Percentiles rank a stretch among this genome's conserved stretches.
These are phyloP conservation scores for Eubasilissa splendida DNA, from an alignment of 2,888 invertebrate genomes.

Conservation along the genomic window DNA sequence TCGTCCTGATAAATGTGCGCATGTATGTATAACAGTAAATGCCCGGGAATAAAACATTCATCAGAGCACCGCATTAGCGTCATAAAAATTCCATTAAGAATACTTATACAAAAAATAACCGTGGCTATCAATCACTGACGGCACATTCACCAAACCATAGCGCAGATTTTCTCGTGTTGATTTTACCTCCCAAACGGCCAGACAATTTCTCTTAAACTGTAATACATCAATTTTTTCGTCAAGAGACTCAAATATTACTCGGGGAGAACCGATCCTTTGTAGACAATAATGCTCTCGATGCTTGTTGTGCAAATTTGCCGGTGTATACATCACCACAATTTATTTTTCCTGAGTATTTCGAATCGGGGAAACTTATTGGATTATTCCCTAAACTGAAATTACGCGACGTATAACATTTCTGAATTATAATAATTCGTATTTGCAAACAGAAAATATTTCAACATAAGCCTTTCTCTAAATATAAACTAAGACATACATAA, in stretches of 20 bases:
- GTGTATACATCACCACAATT: no score
- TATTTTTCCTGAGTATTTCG: no score
- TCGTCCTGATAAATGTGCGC: neutral
- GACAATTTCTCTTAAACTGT: conserved; percentile 56
- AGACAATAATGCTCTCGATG: neutral
- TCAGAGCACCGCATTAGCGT: conserved; percentile 54
- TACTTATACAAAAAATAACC: conserved; percentile 46
- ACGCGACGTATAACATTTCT: no score
- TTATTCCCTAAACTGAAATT: no score
- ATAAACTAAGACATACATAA: no score
- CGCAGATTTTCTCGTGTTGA: conserved; percentile 48
- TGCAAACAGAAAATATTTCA: no score
- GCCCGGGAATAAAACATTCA: conserved; percentile 49
- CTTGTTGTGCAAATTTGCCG: neutral
- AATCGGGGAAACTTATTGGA: no score
- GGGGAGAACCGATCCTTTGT: neutral
- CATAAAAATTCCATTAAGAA: conserved; percentile 56
- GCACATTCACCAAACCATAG: conserved; percentile 50
- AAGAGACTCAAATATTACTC: neutral
- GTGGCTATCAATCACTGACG: conserved; percentile 53
- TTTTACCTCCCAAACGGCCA: conserved; percentile 55
- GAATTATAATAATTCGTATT: no score
- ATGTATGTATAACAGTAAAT: conserved; percentile 7
- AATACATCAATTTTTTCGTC: conserved; percentile 54
- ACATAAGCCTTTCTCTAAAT: no score